These are phyloP conservation scores for Rhagoletis pomonella DNA, from an alignment of 1,140 invertebrate species.

Conservation along the genomic window DNA sequence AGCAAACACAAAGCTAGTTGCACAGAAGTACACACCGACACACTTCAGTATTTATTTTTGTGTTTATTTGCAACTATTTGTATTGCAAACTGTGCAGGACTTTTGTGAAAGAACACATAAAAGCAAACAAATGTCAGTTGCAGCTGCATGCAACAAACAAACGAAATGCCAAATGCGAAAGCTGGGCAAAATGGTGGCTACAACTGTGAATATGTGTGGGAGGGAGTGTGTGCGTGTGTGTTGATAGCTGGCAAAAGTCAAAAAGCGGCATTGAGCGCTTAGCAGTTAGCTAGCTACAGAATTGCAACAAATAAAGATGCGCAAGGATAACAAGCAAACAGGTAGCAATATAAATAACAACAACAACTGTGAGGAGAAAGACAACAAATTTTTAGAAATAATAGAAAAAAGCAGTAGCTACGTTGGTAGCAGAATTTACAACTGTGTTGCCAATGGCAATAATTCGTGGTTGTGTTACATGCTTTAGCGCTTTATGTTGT, in stretches of 20 bases:
- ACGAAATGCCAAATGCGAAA: conserved; percentile 15
- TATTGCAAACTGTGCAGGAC: neutral
- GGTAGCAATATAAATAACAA: conserved; percentile 8
- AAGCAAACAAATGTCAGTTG: conserved; percentile 57
- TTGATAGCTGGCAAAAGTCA: conserved; percentile 33
- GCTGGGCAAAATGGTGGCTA: neutral
- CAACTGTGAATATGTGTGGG: neutral
- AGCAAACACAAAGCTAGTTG: neutral
- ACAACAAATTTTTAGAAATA: neutral
- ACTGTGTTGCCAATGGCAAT: conserved; percentile 51
- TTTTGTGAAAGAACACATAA: conserved; percentile 53
- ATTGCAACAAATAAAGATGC: conserved; percentile 18
- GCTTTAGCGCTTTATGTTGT: neutral
- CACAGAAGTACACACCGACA: no score
- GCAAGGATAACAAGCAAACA: conserved; percentile 44
- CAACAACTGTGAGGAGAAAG: neutral
- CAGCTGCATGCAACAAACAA: conserved; percentile 52
- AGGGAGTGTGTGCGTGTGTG: neutral
- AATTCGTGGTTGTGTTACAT: conserved; percentile 30
- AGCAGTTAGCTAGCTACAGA: neutral
- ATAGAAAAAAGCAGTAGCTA: neutral
- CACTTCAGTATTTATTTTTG: neutral
- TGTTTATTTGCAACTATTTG: neutral
- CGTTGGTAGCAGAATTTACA: conserved; percentile 44
- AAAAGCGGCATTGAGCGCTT: conserved; percentile 51